Percentiles rank a stretch among this genome's conserved stretches.
Evolutionary conservation across 2,113 vertebrate genomes (phyloP).

Genomic region (Platycercus adscitus): DNA sequence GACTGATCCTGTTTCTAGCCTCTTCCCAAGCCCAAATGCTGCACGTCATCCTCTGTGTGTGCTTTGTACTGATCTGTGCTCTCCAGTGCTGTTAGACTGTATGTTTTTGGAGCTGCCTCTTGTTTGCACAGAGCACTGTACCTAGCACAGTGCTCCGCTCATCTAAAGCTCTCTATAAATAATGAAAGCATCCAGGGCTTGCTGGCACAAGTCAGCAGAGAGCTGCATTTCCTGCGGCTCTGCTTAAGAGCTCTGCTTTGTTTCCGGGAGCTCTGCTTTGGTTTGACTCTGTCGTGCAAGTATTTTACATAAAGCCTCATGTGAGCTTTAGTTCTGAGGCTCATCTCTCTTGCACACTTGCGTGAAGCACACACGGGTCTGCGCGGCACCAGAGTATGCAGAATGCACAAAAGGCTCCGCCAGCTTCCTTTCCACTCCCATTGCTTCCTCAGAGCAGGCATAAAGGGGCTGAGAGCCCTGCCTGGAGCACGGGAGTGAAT

Average conservation of each 20-base stretch:
- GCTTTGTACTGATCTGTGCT: not conserved
- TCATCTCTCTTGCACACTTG: not conserved
- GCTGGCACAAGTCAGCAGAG: constrained; percentile 26
- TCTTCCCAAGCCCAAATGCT: not conserved
- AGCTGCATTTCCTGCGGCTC: constrained; percentile 27
- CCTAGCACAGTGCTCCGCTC: not conserved
- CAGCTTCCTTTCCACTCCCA: not conserved
- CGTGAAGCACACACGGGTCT: not conserved
- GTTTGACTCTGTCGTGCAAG: not conserved
- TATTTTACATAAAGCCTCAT: not conserved
- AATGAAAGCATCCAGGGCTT: constrained; percentile 37
- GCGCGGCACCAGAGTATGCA: not conserved
- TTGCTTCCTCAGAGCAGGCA: not conserved
- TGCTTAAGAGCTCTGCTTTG: constrained; percentile 5
- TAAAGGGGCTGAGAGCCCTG: not conserved
- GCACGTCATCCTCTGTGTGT: not conserved
- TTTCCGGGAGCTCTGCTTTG: not conserved
- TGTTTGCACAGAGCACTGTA: not conserved
- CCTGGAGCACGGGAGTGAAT: not conserved
- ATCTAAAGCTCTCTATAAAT: constrained; percentile 19
- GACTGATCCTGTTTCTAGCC: not conserved
- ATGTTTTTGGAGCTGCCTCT: not conserved
- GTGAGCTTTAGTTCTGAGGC: not conserved
- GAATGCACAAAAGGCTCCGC: not conserved
- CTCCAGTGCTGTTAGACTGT: not conserved